These are phyloP conservation scores for Drepana arcuata DNA, from an alignment of 1,140 invertebrate genomes.

Conservation along the genomic window DNA sequence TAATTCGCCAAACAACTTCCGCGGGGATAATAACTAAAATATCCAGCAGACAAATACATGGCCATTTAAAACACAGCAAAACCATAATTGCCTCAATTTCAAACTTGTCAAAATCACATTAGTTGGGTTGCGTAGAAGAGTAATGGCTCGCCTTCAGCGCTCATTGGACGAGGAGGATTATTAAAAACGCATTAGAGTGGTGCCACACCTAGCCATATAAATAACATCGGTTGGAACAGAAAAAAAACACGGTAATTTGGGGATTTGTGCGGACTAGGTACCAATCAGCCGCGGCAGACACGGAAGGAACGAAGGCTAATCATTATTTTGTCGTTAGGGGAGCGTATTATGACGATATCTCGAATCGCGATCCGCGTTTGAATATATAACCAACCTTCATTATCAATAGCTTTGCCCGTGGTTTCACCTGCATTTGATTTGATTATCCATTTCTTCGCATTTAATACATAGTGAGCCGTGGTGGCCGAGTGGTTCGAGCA, in stretches of 20 bases:
- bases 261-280: constrained; percentile 44
- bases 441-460: too few relatives aligned
- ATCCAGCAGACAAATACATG: constrained; percentile 39
- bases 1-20: constrained; percentile 57
- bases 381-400: too few relatives aligned
- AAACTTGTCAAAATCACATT: constrained; percentile 71
- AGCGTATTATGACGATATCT: constrained; percentile 38
- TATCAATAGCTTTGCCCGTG: too few relatives aligned
- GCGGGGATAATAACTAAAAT: constrained; percentile 29
- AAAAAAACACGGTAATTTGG: constrained; percentile 64
- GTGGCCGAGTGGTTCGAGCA: too few relatives aligned
- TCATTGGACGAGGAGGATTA: constrained; percentile 56
- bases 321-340: constrained; percentile 67
- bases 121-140: constrained; percentile 43
- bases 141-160: constrained; percentile 50
- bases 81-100: constrained; percentile 63
- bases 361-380: constrained; percentile 11
- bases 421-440: too few relatives aligned
- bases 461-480: too few relatives aligned
- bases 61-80: constrained; percentile 59
- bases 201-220: constrained; percentile 54
- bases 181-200: constrained; percentile 67
- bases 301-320: constrained; percentile 58
- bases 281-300: constrained; percentile 61
- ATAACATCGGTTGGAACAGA: constrained; percentile 57